Conservation (phyloP, 2,888 invertebrate genomes). For the Lutraria lutraria region DNA sequence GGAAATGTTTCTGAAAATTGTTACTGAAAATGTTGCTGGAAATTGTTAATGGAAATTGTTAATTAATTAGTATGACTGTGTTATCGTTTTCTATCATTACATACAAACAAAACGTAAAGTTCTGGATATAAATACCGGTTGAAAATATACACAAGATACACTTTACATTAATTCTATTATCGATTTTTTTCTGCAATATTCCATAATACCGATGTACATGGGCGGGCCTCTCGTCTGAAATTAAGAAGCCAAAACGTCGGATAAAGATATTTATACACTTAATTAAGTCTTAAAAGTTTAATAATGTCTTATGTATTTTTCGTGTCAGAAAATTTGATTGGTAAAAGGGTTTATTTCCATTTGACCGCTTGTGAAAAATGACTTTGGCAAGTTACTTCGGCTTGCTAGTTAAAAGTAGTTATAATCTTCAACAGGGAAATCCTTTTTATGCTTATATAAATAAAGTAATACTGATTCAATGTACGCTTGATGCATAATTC, state of each 20-base stretch:
- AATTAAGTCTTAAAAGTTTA: slow-evolving; percentile 45
- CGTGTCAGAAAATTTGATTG: slow-evolving; percentile 40
- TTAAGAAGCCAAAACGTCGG: slow-evolving; percentile 42
- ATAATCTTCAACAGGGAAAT: too few species aligned
- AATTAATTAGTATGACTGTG: too few species aligned
- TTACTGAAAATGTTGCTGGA: too few species aligned
- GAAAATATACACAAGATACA: too few species aligned
- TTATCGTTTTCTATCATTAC: too few species aligned
- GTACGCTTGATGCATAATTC: background rate
- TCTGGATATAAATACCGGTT: too few species aligned
- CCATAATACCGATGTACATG: background rate
- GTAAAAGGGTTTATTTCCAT: slow-evolving; percentile 43
- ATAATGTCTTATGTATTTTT: slow-evolving; percentile 50
- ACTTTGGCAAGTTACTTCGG: slow-evolving; percentile 26
- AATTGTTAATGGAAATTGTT: too few species aligned
- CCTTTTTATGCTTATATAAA: slow-evolving; percentile 1
- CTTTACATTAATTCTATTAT: too few species aligned
- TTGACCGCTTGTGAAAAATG: slow-evolving; percentile 36
- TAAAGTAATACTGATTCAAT: background rate
- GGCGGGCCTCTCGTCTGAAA: slow-evolving; percentile 27
- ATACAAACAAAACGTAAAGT: too few species aligned
- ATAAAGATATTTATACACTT: slow-evolving; percentile 34
- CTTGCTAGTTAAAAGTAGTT: background rate
- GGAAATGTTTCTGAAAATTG: too few species aligned
- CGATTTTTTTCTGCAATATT: too few species aligned